Percentiles rank a stretch among this genome's conserved stretches.
Evolutionary conservation across 2,797 vertebrate genomes (phyloP).

Genomic region (Enteromius unitaeniatus): DNA sequence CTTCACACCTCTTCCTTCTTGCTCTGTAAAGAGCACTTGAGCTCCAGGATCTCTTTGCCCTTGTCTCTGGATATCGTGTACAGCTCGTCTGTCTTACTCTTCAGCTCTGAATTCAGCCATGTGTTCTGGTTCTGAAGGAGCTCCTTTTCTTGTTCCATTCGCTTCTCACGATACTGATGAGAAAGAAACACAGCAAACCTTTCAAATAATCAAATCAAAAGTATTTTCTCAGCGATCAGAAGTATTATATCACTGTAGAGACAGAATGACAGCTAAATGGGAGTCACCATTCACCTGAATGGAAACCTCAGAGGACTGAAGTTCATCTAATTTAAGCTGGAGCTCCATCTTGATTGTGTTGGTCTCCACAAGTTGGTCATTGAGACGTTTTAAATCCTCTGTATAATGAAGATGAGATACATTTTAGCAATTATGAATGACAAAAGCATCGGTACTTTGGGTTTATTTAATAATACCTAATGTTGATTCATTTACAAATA

Average conservation of each 20-base stretch:
- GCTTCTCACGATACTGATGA: slow-evolving; percentile 88
- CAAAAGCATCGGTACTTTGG: neutral
- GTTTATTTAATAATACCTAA: neutral
- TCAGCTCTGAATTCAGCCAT: slow-evolving; percentile 88
- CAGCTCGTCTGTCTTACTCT: slow-evolving; percentile 92
- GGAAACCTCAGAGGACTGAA: slow-evolving; percentile 90
- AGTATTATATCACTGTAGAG: neutral
- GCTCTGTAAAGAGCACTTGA: slow-evolving; percentile 85
- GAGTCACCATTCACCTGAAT: slow-evolving; percentile 81
- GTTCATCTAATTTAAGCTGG: slow-evolving; percentile 90
- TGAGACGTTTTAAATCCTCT: slow-evolving; percentile 91
- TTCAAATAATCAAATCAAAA: neutral
- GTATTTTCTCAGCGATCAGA: neutral
- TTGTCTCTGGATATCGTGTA: slow-evolving; percentile 84
- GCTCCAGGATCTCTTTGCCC: slow-evolving; percentile 89
- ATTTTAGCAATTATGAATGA: neutral
- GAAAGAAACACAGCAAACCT: neutral
- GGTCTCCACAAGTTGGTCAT: slow-evolving; percentile 89
- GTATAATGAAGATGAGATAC: slow-evolving; percentile 1
- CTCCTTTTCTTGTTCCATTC: slow-evolving; percentile 93
- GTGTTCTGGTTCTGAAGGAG: slow-evolving; percentile 87
- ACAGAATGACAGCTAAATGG: neutral
- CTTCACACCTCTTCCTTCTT: slow-evolving; percentile 87
- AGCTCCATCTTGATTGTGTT: slow-evolving; percentile 88
- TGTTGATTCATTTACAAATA: neutral